These are phyloP conservation scores for Perognathus longimembris DNA, from an alignment of 2,113 vertebrate species.

Conservation along the genomic window DNA sequence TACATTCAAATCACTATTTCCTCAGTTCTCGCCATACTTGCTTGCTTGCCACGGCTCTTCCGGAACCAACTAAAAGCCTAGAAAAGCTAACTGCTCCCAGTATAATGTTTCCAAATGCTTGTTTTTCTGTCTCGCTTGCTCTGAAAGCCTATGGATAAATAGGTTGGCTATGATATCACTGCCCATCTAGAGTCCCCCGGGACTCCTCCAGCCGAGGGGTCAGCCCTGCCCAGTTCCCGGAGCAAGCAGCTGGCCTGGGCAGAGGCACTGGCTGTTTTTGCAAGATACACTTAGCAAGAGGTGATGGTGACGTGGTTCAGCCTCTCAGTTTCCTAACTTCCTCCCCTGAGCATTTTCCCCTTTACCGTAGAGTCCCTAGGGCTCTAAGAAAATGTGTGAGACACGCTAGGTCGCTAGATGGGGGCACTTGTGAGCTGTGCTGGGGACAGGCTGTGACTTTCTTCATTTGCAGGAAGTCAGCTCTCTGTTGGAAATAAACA, in stretches of 20 bases:
- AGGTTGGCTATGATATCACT: neutral
- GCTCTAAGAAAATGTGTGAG: neutral
- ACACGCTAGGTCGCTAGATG: neutral
- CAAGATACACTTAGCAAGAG: conserved; percentile 26
- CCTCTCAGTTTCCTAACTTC: neutral
- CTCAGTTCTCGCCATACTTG: neutral
- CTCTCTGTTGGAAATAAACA: conserved; percentile 22
- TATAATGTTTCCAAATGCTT: neutral
- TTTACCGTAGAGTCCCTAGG: neutral
- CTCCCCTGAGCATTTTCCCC: neutral
- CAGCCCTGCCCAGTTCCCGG: neutral
- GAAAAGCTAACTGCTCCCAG: neutral
- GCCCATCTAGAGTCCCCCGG: neutral
- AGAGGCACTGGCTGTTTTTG: neutral
- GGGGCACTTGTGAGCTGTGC: neutral
- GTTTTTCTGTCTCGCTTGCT: neutral
- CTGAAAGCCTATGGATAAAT: conserved; percentile 42
- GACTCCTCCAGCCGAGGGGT: neutral
- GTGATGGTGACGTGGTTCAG: neutral
- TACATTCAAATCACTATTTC: neutral
- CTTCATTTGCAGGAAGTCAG: neutral
- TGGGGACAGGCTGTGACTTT: neutral
- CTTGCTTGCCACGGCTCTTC: neutral
- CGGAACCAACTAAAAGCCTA: neutral
- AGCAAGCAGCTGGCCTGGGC: conserved; percentile 36